Evolutionary conservation across 2,888 invertebrate genomes (phyloP).

Genomic region (Campoplex capitator): DNA sequence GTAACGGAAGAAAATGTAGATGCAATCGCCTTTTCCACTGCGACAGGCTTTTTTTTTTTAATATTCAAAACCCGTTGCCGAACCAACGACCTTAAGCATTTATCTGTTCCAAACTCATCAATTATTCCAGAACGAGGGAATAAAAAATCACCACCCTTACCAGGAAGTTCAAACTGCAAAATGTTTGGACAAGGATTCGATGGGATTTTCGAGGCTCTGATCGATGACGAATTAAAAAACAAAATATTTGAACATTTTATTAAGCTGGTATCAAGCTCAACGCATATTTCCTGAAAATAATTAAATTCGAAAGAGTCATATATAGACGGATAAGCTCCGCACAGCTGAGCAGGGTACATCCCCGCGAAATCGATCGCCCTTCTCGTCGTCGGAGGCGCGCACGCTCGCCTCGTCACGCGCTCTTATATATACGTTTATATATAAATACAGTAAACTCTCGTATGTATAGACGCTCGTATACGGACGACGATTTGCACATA

Average conservation of each 20-base stretch:
- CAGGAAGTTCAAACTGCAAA: neutral
- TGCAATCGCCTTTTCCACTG: neutral
- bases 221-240: neutral
- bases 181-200: neutral
- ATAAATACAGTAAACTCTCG: neutral
- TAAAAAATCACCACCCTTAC: neutral
- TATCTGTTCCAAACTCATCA: neutral
- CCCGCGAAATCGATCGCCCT: conserved; percentile 57
- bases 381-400: conserved; percentile 54
- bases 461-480: neutral
- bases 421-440: neutral
- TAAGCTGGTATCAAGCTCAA: neutral
- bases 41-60: neutral
- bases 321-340: neutral
- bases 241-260: too few species aligned
- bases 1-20: neutral
- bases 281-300: neutral
- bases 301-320: neutral
- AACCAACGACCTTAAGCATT: neutral
- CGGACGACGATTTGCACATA: conserved; percentile 1
- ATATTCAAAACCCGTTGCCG: neutral
- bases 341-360: conserved; percentile 22
- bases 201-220: neutral
- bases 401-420: conserved; percentile 31
- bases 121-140: neutral